Evolutionary conservation across 2,797 vertebrate genomes (phyloP).

Genomic region (Poeciliopsis paucimaculata): DNA sequence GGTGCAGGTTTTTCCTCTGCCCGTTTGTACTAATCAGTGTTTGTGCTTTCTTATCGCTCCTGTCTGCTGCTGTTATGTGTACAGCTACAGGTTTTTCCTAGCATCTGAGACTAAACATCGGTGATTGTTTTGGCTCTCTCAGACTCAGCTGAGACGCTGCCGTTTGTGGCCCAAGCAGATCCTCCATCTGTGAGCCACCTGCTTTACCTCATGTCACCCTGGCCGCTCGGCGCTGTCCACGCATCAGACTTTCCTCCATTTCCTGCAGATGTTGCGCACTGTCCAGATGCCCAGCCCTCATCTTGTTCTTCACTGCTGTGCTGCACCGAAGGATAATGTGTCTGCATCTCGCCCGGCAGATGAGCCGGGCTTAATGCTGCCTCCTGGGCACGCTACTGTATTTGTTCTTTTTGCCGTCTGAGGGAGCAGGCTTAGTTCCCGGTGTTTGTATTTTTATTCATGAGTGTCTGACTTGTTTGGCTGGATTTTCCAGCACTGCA

Average conservation of each 20-base stretch:
- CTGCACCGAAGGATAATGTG: conserved; percentile 29
- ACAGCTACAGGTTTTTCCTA: conserved; percentile 40
- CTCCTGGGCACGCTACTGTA: conserved; percentile 64
- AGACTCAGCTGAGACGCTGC: conserved; percentile 19
- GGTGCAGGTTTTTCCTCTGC: conserved; percentile 1
- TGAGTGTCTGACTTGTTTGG: conserved; percentile 52
- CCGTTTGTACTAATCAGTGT: conserved; percentile 28
- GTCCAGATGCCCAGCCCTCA: conserved; percentile 17
- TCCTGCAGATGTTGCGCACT: conserved; percentile 41
- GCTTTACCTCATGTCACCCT: conserved; percentile 44
- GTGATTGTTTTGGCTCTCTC: conserved; percentile 45
- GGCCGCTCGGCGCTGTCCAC: conserved; percentile 38
- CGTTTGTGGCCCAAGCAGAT: conserved; percentile 33
- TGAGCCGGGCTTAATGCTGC: conserved; percentile 63
- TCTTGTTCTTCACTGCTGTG: conserved; percentile 34
- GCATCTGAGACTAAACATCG: conserved; percentile 55
- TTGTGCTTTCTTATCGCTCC: conserved; percentile 36
- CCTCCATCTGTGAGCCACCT: conserved; percentile 67
- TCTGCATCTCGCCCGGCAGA: conserved; percentile 45
- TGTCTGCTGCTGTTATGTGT: conserved; percentile 40
- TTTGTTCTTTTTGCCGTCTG: conserved; percentile 71
- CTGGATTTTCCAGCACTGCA: conserved; percentile 44
- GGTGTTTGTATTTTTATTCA: conserved; percentile 49
- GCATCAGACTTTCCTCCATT: conserved; percentile 47
- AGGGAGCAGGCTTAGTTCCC: conserved; percentile 59